Conservation (phyloP, 2,797 vertebrate genomes). For the Mallotus villosus region DNA sequence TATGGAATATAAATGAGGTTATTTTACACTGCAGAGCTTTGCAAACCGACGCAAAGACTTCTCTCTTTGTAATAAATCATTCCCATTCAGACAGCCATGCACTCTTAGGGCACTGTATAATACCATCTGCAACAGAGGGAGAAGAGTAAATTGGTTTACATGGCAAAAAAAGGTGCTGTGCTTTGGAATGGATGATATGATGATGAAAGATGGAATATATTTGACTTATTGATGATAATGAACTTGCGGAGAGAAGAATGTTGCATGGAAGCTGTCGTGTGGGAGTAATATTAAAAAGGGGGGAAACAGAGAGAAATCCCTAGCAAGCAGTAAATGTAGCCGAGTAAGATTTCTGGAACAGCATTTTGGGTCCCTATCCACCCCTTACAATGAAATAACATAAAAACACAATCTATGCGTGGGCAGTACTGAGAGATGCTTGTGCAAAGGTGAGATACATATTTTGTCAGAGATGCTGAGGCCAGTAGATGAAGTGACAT, state of each 20-base stretch:
- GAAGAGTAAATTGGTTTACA: conserved; percentile 84
- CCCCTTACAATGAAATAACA: conserved; percentile 71
- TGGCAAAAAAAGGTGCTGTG: conserved; percentile 66
- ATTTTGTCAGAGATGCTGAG: conserved; percentile 65
- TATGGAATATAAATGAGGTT: conserved; percentile 90
- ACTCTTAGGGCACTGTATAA: conserved; percentile 86
- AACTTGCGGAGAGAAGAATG: conserved; percentile 72
- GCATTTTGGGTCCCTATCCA: conserved; percentile 66
- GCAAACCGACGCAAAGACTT: conserved; percentile 79
- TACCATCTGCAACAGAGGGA: conserved; percentile 78
- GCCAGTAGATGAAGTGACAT: conserved; percentile 67
- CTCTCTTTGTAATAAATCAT: conserved; percentile 87
- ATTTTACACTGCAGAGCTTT: conserved; percentile 83
- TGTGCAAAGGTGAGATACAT: conserved; percentile 61
- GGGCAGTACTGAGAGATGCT: conserved; percentile 45
- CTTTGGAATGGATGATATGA: conserved; percentile 65
- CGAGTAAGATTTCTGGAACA: conserved; percentile 75
- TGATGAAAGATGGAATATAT: conserved; percentile 78
- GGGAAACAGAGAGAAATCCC: conserved; percentile 68
- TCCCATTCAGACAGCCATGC: conserved; percentile 79
- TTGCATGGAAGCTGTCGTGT: conserved; percentile 61
- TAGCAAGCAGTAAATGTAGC: conserved; percentile 78
- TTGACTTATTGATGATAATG: conserved; percentile 84
- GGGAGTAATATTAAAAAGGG: conserved; percentile 65
- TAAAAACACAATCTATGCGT: conserved; percentile 72